phyloP scores from a whole-genome alignment of 2,888 invertebrate species.

The Caenorhabditis zanzibari region DNA sequence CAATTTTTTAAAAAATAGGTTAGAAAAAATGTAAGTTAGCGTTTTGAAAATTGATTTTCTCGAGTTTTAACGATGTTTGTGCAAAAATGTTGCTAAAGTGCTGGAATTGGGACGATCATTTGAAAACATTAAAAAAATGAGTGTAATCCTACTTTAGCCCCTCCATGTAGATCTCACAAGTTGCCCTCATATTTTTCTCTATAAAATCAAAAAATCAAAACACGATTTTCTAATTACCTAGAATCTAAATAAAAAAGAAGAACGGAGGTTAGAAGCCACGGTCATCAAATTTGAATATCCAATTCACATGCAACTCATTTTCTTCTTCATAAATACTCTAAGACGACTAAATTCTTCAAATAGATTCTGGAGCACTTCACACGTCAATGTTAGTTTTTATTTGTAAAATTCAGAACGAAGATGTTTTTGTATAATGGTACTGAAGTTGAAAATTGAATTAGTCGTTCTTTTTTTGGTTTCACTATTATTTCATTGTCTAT shows the following conservation, averaged over 20 bases:
- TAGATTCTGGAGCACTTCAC: slow-evolving; percentile 2
- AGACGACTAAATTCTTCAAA: not conserved
- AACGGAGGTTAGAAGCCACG: slow-evolving; percentile 22
- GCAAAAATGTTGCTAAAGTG: too few relatives aligned
- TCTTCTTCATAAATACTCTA: slow-evolving; percentile 1
- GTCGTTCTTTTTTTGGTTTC: slow-evolving; percentile 39
- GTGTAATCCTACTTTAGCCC: too few relatives aligned
- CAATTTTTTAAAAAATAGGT: too few relatives aligned
- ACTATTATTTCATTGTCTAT: slow-evolving; percentile 10
- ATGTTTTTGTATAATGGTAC: slow-evolving; percentile 19
- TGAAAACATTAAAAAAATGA: too few relatives aligned
- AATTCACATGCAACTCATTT: slow-evolving; percentile 38
- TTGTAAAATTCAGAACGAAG: not conserved
- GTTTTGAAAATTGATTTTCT: too few relatives aligned
- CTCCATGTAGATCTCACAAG: not conserved
- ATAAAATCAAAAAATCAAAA: slow-evolving; percentile 11
- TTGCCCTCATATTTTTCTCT: too few relatives aligned
- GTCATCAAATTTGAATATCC: slow-evolving; percentile 43
- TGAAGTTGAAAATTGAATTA: slow-evolving; percentile 5
- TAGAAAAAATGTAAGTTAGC: too few relatives aligned
- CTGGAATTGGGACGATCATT: too few relatives aligned
- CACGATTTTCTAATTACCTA: slow-evolving; percentile 22
- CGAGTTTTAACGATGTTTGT: too few relatives aligned
- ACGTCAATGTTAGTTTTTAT: slow-evolving; percentile 35
- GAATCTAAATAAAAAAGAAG: slow-evolving; percentile 19